phyloP scores from a whole-genome alignment of 2,797 vertebrate species.

The Adrianichthys oophorus region DNA sequence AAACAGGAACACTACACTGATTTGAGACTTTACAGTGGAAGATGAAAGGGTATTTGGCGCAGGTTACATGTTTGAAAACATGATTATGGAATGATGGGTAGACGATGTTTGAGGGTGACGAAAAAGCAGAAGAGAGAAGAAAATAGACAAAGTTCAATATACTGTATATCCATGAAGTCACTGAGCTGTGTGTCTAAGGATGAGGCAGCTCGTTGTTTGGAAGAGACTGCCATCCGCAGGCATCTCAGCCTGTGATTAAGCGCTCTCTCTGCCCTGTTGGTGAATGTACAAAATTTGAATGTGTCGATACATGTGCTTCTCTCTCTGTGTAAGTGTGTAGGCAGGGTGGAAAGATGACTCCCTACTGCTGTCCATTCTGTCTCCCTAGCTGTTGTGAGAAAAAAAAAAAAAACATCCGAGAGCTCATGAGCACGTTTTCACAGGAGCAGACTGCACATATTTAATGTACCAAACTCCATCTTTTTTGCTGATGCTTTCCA shows the following conservation, averaged over 20 bases:
- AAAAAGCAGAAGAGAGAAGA: neutral
- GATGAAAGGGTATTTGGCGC: slow-evolving; percentile 37
- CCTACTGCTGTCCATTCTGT: slow-evolving; percentile 65
- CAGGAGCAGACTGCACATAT: slow-evolving; percentile 51
- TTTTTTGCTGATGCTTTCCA: slow-evolving; percentile 46
- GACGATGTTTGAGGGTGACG: slow-evolving; percentile 47
- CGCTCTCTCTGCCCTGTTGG: slow-evolving; percentile 14
- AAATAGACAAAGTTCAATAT: too few species aligned
- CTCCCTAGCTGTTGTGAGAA: slow-evolving; percentile 29
- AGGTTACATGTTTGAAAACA: slow-evolving; percentile 29
- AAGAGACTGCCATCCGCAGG: slow-evolving; percentile 29
- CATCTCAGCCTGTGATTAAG: slow-evolving; percentile 38
- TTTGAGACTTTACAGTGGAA: slow-evolving; percentile 48
- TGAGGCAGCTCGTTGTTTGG: slow-evolving; percentile 14
- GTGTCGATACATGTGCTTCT: slow-evolving; percentile 19
- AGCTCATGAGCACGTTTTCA: slow-evolving; percentile 36
- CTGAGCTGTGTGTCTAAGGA: too few species aligned
- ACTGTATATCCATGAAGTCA: too few species aligned
- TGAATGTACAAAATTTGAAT: slow-evolving; percentile 25
- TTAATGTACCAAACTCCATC: slow-evolving; percentile 37
- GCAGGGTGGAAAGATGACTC: slow-evolving; percentile 40
- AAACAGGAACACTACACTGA: slow-evolving; percentile 38
- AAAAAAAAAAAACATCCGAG: slow-evolving; percentile 10
- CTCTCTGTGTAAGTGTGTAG: slow-evolving; percentile 27
- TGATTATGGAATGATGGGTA: slow-evolving; percentile 41